phyloP scores from a whole-genome alignment of 1,140 invertebrate species.

The Cyphomyrmex costatus region DNA sequence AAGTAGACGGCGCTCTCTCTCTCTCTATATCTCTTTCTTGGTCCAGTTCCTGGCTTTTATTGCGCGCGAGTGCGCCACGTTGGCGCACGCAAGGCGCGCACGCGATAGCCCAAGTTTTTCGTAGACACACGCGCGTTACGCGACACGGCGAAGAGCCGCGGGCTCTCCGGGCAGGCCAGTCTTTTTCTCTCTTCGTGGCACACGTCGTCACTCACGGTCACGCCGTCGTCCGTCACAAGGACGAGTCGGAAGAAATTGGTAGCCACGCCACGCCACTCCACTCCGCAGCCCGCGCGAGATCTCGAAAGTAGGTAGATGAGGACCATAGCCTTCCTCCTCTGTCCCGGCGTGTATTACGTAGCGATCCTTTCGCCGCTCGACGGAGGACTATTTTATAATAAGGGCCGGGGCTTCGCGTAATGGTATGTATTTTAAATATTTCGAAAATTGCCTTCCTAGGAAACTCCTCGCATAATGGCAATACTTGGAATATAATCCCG shows the following conservation, averaged over 20 bases:
- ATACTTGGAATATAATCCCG: conserved; percentile 85
- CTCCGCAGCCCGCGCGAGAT: conserved; percentile 36
- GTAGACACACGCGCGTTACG: conserved; percentile 34
- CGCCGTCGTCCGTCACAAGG: conserved; percentile 54
- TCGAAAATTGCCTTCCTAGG: conserved; percentile 86
- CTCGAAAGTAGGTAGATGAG: conserved; percentile 40
- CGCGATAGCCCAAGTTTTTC: conserved; percentile 58
- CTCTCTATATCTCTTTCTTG: background rate
- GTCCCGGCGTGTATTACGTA: conserved; percentile 60
- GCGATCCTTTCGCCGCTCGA: conserved; percentile 47
- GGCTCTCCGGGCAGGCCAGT: background rate
- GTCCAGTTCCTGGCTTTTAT: conserved; percentile 58
- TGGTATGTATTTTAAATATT: conserved; percentile 86
- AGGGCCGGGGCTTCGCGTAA: conserved; percentile 82
- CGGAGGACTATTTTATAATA: conserved; percentile 83
- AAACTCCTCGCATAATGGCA: conserved; percentile 83
- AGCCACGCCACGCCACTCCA: conserved; percentile 36
- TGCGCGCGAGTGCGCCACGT: conserved; percentile 40
- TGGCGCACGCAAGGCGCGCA: conserved; percentile 49
- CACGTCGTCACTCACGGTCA: background rate
- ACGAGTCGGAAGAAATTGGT: conserved; percentile 69
- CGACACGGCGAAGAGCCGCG: conserved; percentile 12
- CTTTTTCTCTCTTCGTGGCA: conserved; percentile 31
- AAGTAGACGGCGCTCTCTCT: conserved; percentile 35
- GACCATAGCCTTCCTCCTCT: conserved; percentile 6